Percentiles rank a stretch among this genome's conserved stretches.
Evolutionary conservation across 1,140 invertebrate genomes (phyloP).

Genomic region (Hormaphis cornu): DNA sequence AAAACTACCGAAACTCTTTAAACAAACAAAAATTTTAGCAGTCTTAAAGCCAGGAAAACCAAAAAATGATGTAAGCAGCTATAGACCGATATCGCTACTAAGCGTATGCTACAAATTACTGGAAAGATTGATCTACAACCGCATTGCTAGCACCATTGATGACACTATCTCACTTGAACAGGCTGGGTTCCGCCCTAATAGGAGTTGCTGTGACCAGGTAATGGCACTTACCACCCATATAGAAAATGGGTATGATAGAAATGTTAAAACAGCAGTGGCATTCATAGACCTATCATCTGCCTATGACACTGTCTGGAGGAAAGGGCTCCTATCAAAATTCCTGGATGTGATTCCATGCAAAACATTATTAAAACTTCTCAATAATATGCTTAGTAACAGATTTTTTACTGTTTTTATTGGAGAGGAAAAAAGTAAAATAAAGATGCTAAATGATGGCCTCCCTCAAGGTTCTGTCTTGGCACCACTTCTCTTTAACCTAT

Average conservation of each 20-base stretch:
- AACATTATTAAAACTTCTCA: neutral
- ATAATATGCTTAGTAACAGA: slow-evolving; percentile 14
- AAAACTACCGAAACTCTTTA: slow-evolving; percentile 26
- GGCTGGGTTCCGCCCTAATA: slow-evolving; percentile 2
- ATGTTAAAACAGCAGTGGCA: neutral
- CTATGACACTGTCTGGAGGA: slow-evolving; percentile 12
- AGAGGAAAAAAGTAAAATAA: neutral
- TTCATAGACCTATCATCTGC: slow-evolving; percentile 8
- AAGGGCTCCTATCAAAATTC: slow-evolving; percentile 14
- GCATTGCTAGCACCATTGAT: neutral
- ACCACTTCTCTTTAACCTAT: neutral
- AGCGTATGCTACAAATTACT: neutral
- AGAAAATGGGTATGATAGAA: slow-evolving; percentile 19
- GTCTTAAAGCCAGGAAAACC: slow-evolving; percentile 14
- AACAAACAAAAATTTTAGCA: slow-evolving; percentile 20
- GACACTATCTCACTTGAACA: neutral
- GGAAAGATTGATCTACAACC: slow-evolving; percentile 8
- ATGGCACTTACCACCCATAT: slow-evolving; percentile 6
- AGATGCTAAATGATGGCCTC: neutral
- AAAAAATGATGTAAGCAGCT: neutral
- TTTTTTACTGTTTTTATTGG: neutral
- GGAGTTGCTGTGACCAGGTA: slow-evolving; percentile 19
- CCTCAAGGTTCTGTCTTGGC: neutral
- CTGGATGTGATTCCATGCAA: neutral
- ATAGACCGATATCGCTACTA: neutral